These are phyloP conservation scores for Schizaphis graminum DNA, from an alignment of 2,888 invertebrate species.

Conservation along the genomic window DNA sequence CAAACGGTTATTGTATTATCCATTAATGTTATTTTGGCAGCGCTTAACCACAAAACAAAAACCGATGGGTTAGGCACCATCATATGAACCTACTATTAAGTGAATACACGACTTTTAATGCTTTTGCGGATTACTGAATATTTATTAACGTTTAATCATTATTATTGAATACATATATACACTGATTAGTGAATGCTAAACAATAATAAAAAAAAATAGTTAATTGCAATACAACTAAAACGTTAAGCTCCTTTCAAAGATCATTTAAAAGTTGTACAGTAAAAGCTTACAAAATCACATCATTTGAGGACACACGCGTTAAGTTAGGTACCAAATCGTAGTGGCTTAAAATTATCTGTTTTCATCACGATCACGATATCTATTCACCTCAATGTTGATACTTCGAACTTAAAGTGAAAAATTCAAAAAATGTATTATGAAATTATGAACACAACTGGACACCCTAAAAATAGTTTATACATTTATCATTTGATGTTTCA, in stretches of 20 bases:
- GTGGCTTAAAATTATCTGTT: background rate
- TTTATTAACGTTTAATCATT: background rate
- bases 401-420: background rate
- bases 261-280: background rate
- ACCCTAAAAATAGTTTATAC: background rate
- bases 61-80: background rate
- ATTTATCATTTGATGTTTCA: too few relatives aligned
- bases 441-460: background rate
- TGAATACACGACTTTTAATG: background rate
- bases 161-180: too few relatives aligned
- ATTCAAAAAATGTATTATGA: background rate
- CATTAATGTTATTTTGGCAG: background rate
- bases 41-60: background rate
- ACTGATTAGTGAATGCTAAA: background rate
- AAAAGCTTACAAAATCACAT: background rate
- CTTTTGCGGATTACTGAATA: background rate
- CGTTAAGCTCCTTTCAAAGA: background rate
- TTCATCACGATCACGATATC: background rate
- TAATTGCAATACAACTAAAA: background rate
- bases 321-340: background rate
- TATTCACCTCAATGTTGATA: background rate
- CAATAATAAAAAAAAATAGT: background rate
- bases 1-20: too few relatives aligned
- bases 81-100: background rate
- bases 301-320: background rate